Conservation (phyloP, 2,888 invertebrate species). For the Drosophila barbarae region DNA sequence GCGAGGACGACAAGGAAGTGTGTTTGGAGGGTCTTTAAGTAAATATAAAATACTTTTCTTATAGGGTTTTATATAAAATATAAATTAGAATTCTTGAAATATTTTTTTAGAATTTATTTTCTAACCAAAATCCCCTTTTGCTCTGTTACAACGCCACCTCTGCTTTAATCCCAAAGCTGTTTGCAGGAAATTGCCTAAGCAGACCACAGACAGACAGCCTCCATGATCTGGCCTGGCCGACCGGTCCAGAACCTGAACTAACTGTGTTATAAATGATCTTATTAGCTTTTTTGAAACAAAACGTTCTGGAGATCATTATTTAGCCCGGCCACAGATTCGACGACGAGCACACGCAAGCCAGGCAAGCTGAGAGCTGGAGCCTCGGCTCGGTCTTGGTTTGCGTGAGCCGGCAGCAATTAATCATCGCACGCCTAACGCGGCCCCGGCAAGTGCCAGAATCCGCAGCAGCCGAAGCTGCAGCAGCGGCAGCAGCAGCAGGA, state of each 20-base stretch:
- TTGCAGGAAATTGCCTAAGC: conserved; percentile 56
- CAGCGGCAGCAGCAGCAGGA: conserved; percentile 57
- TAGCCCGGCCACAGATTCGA: conserved; percentile 47
- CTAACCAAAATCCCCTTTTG: background rate
- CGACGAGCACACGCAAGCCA: conserved; percentile 47
- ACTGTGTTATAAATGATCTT: conserved; percentile 77
- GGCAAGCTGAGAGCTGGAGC: conserved; percentile 29
- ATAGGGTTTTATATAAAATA: background rate
- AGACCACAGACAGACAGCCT: conserved; percentile 38
- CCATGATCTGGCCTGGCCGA: conserved; percentile 40
- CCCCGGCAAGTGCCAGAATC: conserved; percentile 40
- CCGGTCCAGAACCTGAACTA: conserved; percentile 52
- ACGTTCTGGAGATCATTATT: conserved; percentile 74
- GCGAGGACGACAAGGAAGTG: conserved; percentile 5
- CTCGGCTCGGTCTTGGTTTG: conserved; percentile 36
- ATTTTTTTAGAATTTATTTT: background rate
- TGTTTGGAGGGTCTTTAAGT: background rate
- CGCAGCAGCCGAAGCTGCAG: conserved; percentile 14
- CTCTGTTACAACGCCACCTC: background rate
- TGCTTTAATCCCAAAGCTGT: conserved; percentile 21
- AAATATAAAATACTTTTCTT: background rate
- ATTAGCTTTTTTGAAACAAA: conserved; percentile 74
- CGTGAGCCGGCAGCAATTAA: conserved; percentile 72
- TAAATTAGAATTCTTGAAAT: background rate
- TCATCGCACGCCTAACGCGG: conserved; percentile 67